A percentile compares a stretch with the other conserved stretches of the same genome.
These are phyloP conservation scores for Meda fulgida DNA, from an alignment of 2,797 vertebrate genomes.

Conservation along the genomic window DNA sequence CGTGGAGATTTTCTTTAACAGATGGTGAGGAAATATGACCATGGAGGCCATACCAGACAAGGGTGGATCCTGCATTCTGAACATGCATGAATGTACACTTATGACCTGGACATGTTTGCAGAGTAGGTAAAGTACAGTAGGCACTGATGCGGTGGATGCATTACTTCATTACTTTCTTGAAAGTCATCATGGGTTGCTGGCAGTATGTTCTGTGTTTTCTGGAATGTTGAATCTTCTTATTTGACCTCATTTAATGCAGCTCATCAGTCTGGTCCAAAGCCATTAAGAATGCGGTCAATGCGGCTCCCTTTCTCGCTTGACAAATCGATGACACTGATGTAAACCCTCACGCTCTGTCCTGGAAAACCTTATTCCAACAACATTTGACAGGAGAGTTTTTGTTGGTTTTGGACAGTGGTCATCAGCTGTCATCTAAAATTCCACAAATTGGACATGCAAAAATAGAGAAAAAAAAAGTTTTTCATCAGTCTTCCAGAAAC, in stretches of 20 bases:
- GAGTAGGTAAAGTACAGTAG: background rate
- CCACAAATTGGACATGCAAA: background rate
- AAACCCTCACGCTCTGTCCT: background rate
- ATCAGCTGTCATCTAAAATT: background rate
- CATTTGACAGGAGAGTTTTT: too few species aligned
- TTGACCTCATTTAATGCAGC: background rate
- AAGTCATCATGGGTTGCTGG: background rate
- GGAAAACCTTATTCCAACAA: too few species aligned
- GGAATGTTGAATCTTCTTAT: background rate
- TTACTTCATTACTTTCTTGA: background rate
- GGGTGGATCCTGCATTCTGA: constrained; percentile 28
- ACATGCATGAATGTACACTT: background rate
- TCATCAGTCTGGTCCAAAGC: background rate
- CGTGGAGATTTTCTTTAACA: constrained; percentile 14
- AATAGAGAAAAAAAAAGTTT: background rate
- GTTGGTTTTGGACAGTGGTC: background rate
- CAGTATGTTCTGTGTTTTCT: background rate
- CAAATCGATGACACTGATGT: background rate
- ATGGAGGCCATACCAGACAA: constrained; percentile 2
- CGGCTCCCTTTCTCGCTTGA: background rate
- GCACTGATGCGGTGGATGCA: background rate
- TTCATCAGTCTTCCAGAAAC: background rate
- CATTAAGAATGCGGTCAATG: background rate
- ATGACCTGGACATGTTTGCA: background rate
- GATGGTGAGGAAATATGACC: constrained; percentile 36